Percentiles rank a stretch among this genome's conserved stretches.
phyloP scores from a whole-genome alignment of 1,140 invertebrate species.

The Papilio dardanus region DNA sequence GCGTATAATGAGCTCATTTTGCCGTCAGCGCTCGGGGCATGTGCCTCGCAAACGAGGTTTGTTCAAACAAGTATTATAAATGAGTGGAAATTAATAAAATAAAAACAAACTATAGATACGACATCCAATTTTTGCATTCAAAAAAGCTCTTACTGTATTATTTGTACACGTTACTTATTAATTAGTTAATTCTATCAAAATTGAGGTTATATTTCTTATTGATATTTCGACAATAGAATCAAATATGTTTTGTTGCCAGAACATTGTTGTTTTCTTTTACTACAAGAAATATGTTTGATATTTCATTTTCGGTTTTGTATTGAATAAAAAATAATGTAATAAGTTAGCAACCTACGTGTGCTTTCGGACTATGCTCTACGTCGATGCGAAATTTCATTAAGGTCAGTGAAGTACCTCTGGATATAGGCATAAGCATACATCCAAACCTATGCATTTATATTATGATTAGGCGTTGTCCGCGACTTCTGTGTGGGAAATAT shows the following conservation, averaged over 20 bases:
- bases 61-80: constrained; percentile 49
- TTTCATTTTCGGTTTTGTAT: background rate
- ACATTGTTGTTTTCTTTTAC: background rate
- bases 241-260: background rate
- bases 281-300: background rate
- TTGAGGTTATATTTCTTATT: background rate
- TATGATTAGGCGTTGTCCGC: too few relatives aligned
- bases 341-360: too few relatives aligned
- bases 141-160: background rate
- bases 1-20: constrained; percentile 50
- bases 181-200: constrained; percentile 4
- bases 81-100: constrained; percentile 3
- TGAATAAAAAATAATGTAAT: too few relatives aligned
- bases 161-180: background rate
- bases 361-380: too few relatives aligned
- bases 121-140: background rate
- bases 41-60: constrained; percentile 55
- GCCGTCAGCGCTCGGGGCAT: constrained; percentile 46
- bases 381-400: too few relatives aligned
- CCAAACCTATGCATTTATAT: too few relatives aligned
- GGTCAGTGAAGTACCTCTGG: too few relatives aligned
- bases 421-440: too few relatives aligned
- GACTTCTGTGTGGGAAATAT: too few relatives aligned
- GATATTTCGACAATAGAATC: background rate
- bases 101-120: background rate